Evolutionary conservation across 2,797 vertebrate species (phyloP), one percentile per base, ranked within the genome.

Genomic region (Smutsia gigantea): DNA sequence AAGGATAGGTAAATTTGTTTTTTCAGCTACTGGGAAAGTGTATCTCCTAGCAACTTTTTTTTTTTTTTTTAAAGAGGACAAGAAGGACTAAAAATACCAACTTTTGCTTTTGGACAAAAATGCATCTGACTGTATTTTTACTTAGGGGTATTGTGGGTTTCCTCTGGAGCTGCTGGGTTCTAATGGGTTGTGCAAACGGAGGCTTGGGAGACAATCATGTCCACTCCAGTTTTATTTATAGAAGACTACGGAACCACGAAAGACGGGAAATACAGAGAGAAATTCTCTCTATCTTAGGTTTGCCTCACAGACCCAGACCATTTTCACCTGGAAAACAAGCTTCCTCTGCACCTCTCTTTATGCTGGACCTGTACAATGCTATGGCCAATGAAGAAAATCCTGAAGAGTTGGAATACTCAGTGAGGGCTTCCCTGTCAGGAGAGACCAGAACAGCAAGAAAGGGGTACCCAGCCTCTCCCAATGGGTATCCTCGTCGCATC

Each of bases 171-270:
- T 99, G 98, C 97, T 98, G 99, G 98, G 99, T 99, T 97, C 99
- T 99, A 97, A 98, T 99, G 96, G 99, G 99, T 97, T 99, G 99
- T 96, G 98, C 99, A 84, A 99, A 99, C 95, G 99, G 99, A 98
- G 99, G 99, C 77, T 98, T 99, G 96, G 99, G 99, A 98, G 99
- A 99, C 98, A 99, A 99, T 98, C 99, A 99, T 98, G 99, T 99
- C 98, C 99, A 99, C 99, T 99, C 99, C n/a, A 99, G 99, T 97
- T 99, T 99, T 98, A 99, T 99, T 98, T 99, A 99, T 99, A 99
- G 99, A 99, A 99, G 99, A 97, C 98, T 99, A 98, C 99, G 99
- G 98, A 99, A 99, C 98, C 99, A 99, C 96, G 99, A 99, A 94
- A 99, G 99, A 98, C 98, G 99, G 98, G 99, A 99, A 98, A 99